phyloP scores from a whole-genome alignment of 2,888 invertebrate species.

The Hermaeophaga mercurialis region DNA sequence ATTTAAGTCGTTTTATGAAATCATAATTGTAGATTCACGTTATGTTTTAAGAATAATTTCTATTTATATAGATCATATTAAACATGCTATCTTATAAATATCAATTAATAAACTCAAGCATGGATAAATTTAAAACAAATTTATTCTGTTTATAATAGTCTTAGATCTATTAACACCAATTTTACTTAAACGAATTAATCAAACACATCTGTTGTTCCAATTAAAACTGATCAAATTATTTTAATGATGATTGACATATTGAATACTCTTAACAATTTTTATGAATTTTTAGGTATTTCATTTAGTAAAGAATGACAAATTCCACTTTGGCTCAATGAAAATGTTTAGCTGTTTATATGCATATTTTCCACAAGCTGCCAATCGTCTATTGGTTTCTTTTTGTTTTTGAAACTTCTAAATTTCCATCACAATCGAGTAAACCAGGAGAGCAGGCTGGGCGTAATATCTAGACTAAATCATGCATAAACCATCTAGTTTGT shows the following conservation, averaged over 20 bases:
- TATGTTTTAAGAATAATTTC: too few species aligned
- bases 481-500: slow-evolving; percentile 18
- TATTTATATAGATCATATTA: too few species aligned
- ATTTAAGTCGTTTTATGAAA: too few species aligned
- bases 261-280: background rate
- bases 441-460: slow-evolving; percentile 14
- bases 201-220: slow-evolving; percentile 6
- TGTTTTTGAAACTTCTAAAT: slow-evolving; percentile 6
- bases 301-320: background rate
- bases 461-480: slow-evolving; percentile 20
- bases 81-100: too few species aligned
- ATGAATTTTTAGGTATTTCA: background rate
- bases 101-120: too few species aligned
- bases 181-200: slow-evolving; percentile 6
- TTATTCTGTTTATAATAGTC: background rate
- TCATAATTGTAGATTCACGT: too few species aligned
- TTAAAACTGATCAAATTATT: slow-evolving; percentile 7
- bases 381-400: background rate
- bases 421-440: slow-evolving; percentile 13
- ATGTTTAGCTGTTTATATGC: too few species aligned
- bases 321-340: too few species aligned
- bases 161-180: background rate
- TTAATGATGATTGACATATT: too few species aligned
- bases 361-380: too few species aligned
- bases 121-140: too few species aligned